phyloP scores from a whole-genome alignment of 2,888 invertebrate species.

The Pristionchus arcanus region DNA sequence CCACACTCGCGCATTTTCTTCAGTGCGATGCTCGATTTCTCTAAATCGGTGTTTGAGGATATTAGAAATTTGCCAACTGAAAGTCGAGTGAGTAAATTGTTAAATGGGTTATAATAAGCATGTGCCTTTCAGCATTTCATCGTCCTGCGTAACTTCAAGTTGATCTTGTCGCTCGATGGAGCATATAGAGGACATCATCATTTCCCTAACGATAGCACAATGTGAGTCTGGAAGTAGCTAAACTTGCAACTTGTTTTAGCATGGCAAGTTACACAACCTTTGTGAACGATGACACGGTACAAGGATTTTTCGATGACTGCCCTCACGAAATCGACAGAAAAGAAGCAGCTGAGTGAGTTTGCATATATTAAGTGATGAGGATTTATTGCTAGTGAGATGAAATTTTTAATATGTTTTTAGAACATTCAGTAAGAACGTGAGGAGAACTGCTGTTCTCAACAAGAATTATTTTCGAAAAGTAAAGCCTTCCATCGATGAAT shows the following conservation, averaged over 20 bases:
- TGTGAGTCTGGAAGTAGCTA: background rate
- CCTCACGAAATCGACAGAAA: background rate
- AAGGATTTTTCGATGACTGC: background rate
- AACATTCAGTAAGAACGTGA: background rate
- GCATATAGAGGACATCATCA: background rate
- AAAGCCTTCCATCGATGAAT: background rate
- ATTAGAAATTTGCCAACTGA: background rate
- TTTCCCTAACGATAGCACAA: background rate
- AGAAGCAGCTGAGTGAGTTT: background rate
- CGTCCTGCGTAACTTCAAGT: background rate
- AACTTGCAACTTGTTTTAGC: background rate
- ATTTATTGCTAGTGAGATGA: background rate
- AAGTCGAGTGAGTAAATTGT: background rate
- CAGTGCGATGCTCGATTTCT: background rate
- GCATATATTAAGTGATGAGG: background rate
- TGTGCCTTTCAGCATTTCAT: background rate
- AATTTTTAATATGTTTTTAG: background rate
- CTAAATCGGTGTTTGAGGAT: background rate
- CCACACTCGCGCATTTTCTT: background rate
- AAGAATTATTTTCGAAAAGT: background rate
- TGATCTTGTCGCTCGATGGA: background rate
- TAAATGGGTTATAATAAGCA: too few relatives aligned
- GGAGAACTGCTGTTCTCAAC: background rate
- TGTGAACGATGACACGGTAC: background rate
- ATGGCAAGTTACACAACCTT: background rate